Evolutionary conservation across 2,888 invertebrate species (phyloP), one percentile per base, ranked within the genome.

Genomic region (Hypolimnas misippus): DNA sequence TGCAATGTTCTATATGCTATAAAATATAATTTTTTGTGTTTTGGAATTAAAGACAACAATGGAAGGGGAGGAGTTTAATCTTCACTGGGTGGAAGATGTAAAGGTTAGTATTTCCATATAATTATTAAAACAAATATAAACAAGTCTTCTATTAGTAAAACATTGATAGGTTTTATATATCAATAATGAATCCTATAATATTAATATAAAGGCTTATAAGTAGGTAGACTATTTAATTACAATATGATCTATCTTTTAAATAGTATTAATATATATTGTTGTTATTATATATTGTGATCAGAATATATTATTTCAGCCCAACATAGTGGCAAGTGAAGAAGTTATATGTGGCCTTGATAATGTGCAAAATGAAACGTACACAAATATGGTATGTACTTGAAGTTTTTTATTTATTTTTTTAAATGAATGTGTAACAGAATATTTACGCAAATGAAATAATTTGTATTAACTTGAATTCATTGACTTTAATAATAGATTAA

Each of bases 71-170:
- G 89, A 87, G 44, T 92, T 88, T 70, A 82, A 81, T 72, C 87
- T 92, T 76, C 90, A 88, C 8, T 92, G 92, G 92, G 89, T 89
- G 65, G 89, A 86, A 69, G 86, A 83, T 69, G 83, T 86, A 2
- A 89, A 91, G 84, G 92, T 68, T 55, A 21, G 21, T 64, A 55
- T n/a, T n/a, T 38, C 35, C n/a, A 51, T 55, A 7, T 17, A 42
- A 7, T n/a, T 6, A 16, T 42, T 42, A 7, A 17, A 16, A 17
- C 3, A 3, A 42, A 42, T 42, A 16, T 0, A 14, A 12, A 40
- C 5, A n/a, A 40, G 2, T 40, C n/a, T n/a, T n/a, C n/a, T n/a
- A n/a, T n/a, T n/a, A n/a, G n/a, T n/a, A n/a, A n/a, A n/a, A n/a
- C n/a, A n/a, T n/a, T n/a, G n/a, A n/a, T n/a, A n/a, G n/a, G n/a